phyloP scores from a whole-genome alignment of 2,888 invertebrate genomes.

The Bembecia ichneumoniformis region DNA sequence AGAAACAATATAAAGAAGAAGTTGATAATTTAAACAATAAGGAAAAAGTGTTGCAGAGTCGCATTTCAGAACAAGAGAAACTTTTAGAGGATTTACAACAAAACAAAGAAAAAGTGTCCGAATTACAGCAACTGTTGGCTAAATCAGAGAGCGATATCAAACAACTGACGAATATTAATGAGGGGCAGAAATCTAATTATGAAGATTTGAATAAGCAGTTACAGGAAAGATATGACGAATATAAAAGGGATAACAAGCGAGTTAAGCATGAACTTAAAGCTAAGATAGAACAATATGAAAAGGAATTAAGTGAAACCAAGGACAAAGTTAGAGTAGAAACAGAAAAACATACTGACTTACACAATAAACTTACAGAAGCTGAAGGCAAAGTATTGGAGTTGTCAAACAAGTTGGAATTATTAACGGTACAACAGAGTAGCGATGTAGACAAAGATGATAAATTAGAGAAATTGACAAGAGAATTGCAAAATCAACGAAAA shows the following conservation, averaged over 20 bases:
- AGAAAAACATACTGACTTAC: conserved; percentile 47
- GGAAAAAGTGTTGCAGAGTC: conserved; percentile 38
- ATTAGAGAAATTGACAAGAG: conserved; percentile 53
- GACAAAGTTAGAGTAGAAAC: conserved; percentile 46
- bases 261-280: conserved; percentile 65
- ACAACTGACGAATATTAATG: conserved; percentile 55
- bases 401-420: conserved; percentile 54
- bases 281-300: conserved; percentile 71
- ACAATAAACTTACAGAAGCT: conserved; percentile 43
- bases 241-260: conserved; percentile 59
- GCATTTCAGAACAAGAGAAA: conserved; percentile 42
- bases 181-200: conserved; percentile 61
- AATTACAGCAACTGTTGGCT: conserved; percentile 47
- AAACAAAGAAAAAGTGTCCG: conserved; percentile 47
- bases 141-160: conserved; percentile 63
- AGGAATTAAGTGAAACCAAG: conserved; percentile 47
- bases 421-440: conserved; percentile 49
- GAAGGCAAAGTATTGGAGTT: conserved; percentile 48
- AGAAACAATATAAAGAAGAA: conserved; percentile 43
- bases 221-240: conserved; percentile 52
- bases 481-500: conserved; percentile 53
- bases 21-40: conserved; percentile 48
- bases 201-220: conserved; percentile 62
- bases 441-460: conserved; percentile 52
- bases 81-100: conserved; percentile 41